These are phyloP conservation scores for Arenaria interpres DNA, from an alignment of 2,113 vertebrate species.

Conservation along the genomic window DNA sequence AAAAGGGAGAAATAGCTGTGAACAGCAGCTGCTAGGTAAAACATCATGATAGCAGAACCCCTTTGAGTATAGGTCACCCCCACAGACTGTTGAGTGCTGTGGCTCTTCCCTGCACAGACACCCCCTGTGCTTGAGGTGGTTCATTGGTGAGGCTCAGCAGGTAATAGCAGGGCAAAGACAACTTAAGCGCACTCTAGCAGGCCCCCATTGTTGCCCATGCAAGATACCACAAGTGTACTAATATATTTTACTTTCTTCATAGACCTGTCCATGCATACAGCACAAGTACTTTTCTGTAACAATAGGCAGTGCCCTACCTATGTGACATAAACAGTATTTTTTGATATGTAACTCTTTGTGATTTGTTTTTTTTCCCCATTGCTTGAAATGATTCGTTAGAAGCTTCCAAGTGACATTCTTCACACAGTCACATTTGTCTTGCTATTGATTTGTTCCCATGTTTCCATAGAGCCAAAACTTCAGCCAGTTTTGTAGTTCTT, in stretches of 20 bases:
- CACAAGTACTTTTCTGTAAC: background rate
- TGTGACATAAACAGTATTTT: background rate
- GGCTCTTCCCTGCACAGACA: background rate
- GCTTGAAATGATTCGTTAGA: background rate
- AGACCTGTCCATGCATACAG: background rate
- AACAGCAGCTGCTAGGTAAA: background rate
- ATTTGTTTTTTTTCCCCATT: background rate
- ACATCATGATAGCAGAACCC: fast-evolving
- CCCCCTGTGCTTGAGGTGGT: background rate
- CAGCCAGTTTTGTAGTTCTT: background rate
- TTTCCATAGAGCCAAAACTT: background rate
- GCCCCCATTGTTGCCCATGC: background rate
- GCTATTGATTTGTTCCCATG: background rate
- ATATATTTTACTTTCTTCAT: background rate
- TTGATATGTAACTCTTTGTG: background rate
- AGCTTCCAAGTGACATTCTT: background rate
- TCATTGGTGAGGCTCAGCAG: background rate
- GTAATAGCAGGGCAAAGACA: background rate
- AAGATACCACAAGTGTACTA: background rate
- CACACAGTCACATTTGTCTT: background rate
- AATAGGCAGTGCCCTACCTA: background rate
- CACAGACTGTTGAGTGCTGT: background rate
- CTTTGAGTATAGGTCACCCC: background rate
- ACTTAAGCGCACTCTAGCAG: background rate
- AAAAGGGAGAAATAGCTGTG: background rate